Evolutionary conservation across 2,888 invertebrate genomes (phyloP), one percentile per base, ranked within the genome.

Genomic region (Biston stratarius): DNA sequence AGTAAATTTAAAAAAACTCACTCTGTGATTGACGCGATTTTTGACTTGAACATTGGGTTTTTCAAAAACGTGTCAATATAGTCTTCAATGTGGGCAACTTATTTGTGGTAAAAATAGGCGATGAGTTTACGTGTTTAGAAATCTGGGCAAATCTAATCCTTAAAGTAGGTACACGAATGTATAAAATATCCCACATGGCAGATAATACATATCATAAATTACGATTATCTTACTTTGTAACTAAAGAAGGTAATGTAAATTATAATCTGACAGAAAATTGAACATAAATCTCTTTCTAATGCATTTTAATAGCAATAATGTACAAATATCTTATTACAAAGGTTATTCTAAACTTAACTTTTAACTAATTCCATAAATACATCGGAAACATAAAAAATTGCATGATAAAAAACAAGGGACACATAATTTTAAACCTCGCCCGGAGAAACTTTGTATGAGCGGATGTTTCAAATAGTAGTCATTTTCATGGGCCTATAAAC

Each of bases 401-500:
- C 61, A 15, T 47, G 60, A 64, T 69, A 64, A 67, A 73, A 66
- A 64, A 59, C 60, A 66, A 60, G 61, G 62, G 57, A 64, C 64
- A 72, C 67, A 70, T 74, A 64, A 67, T 68, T 71, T 69, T 42
- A 57, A 11, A 38, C 44, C 38, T 62, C 69, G 24, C 70, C 64
- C 56, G 58, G 52, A 56, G 64, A 72, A 74, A 75, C 72, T 60
- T 63, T 72, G 60, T 67, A 77, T 68, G 77, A 74, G 70, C 77
- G 75, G 77, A 76, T 77, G 74, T 75, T 79, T 78, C 77, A 77
- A 83, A 81, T 74, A 75, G 79, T 78, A 80, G 68, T 69, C 73
- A 78, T 80, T 83, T 86, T 84, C 83, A 79, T 82, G 79, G 77
- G 82, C 79, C 86, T 79, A 86, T 89, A 89, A 89, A 89, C 84